These are phyloP conservation scores for Hypolimnas misippus DNA, from an alignment of 2,888 invertebrate species.

Conservation along the genomic window DNA sequence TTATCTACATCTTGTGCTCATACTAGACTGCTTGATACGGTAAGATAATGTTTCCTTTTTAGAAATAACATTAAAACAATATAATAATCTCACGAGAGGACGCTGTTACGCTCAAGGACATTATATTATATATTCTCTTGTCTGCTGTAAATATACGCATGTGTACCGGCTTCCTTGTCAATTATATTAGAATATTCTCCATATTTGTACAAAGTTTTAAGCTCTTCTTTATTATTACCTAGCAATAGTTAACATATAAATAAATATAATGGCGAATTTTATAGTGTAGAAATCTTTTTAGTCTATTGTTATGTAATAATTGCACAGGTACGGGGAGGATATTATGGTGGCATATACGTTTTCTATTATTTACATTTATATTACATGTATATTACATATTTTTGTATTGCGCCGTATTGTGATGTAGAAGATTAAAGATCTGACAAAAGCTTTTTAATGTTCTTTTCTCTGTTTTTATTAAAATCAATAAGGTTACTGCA, in stretches of 20 bases:
- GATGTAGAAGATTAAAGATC: no score
- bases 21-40: conserved; percentile 15
- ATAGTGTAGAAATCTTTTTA: no score
- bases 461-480: no score
- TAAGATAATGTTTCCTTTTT: conserved; percentile 20
- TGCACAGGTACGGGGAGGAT: no score
- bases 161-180: conserved; percentile 29
- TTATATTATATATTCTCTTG: conserved; percentile 48
- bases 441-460: no score
- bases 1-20: conserved; percentile 33
- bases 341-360: no score
- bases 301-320: no score
- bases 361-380: no score
- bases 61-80: background rate
- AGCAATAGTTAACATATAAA: background rate
- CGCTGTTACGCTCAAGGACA: conserved; percentile 49
- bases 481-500: no score
- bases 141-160: conserved; percentile 39
- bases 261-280: no score
- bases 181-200: background rate
- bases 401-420: no score
- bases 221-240: background rate
- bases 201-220: background rate
- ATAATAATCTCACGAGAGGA: background rate
- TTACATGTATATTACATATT: no score